These are phyloP conservation scores for Agelastica alni DNA, from an alignment of 2,888 invertebrate genomes.

Conservation along the genomic window DNA sequence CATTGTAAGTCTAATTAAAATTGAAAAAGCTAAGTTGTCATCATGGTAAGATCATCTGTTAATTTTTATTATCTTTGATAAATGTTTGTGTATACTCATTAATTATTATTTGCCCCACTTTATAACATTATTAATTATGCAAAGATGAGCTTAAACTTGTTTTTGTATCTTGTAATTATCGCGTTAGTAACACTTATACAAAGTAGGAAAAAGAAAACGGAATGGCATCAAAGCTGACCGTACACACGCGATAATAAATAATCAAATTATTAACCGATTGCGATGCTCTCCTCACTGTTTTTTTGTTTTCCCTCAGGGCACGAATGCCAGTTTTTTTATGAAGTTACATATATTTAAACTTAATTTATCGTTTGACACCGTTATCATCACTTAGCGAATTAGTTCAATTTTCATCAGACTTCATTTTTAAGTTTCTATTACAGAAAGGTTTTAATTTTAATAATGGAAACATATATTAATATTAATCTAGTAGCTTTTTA, in stretches of 20 bases:
- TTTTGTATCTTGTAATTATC: slow-evolving; percentile 11
- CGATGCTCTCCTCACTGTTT: not conserved
- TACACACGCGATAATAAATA: slow-evolving; percentile 12
- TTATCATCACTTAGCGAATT: slow-evolving; percentile 13
- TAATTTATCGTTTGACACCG: slow-evolving; percentile 20
- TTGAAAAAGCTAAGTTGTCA: too few species aligned
- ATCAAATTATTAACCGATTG: too few species aligned
- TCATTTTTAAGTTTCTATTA: too few species aligned
- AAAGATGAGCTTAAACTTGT: not conserved
- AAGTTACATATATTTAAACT: slow-evolving; percentile 18
- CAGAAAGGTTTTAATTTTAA: too few species aligned
- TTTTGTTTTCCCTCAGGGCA: slow-evolving; percentile 3
- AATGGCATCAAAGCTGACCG: slow-evolving; percentile 6
- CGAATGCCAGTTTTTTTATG: slow-evolving; percentile 11
- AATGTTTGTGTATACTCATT: not conserved
- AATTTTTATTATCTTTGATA: not conserved
- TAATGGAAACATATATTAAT: too few species aligned
- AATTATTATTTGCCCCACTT: not conserved
- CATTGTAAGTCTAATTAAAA: too few species aligned
- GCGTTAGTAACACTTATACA: slow-evolving; percentile 14
- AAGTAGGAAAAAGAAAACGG: slow-evolving; percentile 12
- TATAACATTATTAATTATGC: not conserved
- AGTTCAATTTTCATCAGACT: too few species aligned
- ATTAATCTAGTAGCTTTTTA: too few species aligned
- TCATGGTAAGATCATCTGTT: too few species aligned